Conservation (phyloP, 2,888 invertebrate species). For the Kryphioiulus occultus region DNA sequence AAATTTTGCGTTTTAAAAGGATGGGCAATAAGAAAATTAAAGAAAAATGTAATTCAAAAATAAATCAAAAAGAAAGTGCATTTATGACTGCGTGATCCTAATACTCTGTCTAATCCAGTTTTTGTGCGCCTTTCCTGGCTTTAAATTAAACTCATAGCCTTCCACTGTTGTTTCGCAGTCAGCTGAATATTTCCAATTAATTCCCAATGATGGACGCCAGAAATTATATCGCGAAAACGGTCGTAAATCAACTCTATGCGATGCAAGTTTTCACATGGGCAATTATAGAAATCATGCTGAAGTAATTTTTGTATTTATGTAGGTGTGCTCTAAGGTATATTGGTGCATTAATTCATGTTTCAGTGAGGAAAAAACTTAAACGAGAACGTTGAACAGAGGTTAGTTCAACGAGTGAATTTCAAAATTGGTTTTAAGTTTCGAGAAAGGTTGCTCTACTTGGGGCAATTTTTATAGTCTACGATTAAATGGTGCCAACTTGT, state of each 20-base stretch:
- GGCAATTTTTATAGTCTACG: too few relatives aligned
- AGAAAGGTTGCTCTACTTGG: too few relatives aligned
- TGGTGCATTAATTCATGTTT: background rate
- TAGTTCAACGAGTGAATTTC: too few relatives aligned
- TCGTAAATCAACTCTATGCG: background rate
- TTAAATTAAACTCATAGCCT: background rate
- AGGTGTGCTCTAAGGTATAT: background rate
- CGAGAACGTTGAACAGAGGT: background rate
- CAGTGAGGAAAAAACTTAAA: background rate
- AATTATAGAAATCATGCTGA: background rate
- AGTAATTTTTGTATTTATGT: background rate
- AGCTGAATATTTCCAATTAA: background rate
- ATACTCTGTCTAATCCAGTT: background rate
- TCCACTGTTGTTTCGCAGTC: background rate
- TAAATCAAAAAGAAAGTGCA: background rate
- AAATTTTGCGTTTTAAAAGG: too few relatives aligned
- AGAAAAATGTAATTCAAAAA: background rate
- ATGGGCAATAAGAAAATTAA: background rate
- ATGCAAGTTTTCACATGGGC: background rate
- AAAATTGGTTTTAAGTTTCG: too few relatives aligned
- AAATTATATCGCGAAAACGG: background rate
- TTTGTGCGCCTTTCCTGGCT: background rate
- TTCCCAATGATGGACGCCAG: background rate
- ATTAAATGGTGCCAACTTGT: too few relatives aligned
- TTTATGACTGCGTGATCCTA: background rate